Evolutionary conservation across 2,888 invertebrate genomes (phyloP).

Genomic region (Sarcophaga rosellei): DNA sequence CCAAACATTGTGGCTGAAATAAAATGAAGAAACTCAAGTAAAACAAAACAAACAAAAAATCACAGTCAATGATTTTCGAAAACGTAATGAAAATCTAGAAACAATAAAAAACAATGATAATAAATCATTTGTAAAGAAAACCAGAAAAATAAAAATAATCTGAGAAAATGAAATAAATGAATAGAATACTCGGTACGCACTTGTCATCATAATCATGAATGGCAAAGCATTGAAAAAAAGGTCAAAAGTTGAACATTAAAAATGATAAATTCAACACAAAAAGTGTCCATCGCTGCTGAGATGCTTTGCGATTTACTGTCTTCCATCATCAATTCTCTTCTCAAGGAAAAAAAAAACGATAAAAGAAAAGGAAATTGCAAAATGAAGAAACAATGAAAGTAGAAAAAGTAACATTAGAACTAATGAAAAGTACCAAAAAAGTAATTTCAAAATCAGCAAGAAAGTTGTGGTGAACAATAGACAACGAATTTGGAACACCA

Average conservation of each 20-base stretch:
- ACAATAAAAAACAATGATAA: constrained; percentile 5
- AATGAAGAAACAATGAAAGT: background rate
- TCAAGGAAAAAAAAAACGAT: background rate
- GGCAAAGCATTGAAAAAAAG: background rate
- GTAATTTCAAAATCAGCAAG: background rate
- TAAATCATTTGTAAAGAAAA: constrained; percentile 35
- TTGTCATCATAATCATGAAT: background rate
- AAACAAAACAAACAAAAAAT: background rate
- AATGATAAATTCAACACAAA: constrained; percentile 29
- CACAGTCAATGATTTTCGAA: constrained; percentile 7
- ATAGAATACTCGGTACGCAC: background rate
- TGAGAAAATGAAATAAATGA: background rate
- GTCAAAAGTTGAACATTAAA: constrained; percentile 24
- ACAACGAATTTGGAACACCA: too few relatives aligned
- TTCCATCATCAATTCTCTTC: background rate
- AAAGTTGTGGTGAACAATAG: too few relatives aligned
- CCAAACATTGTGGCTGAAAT: too few relatives aligned
- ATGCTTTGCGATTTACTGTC: background rate
- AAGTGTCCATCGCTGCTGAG: background rate
- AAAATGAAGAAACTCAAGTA: background rate
- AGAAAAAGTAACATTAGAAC: background rate
- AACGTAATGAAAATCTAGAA: background rate
- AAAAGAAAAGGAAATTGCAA: background rate
- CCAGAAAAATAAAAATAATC: background rate
- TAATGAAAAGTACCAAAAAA: constrained; percentile 24